phyloP scores from a whole-genome alignment of 92 coral and sea anemone genomes.

The Siderastrea radians region DNA sequence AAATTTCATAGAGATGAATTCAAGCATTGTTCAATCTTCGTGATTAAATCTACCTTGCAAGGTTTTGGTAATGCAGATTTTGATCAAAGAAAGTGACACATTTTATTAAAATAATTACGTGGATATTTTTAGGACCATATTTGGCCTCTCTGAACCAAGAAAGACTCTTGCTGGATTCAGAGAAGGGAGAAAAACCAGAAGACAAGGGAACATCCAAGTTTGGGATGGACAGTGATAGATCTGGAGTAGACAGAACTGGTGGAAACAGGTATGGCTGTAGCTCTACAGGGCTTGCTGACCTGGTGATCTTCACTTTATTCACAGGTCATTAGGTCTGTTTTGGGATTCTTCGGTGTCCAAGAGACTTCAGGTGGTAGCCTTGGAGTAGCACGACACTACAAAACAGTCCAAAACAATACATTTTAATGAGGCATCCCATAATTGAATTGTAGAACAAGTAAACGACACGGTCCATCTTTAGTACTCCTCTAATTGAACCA shows the following conservation, averaged over 20 bases:
- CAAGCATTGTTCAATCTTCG: too few relatives aligned
- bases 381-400: too few relatives aligned
- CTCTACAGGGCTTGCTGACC: background rate
- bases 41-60: too few relatives aligned
- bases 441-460: too few relatives aligned
- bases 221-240: conserved; percentile 75
- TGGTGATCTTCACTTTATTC: background rate
- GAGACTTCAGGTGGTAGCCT: too few relatives aligned
- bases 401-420: too few relatives aligned
- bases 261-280: conserved; percentile 10
- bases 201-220: conserved; percentile 65
- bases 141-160: conserved; percentile 82
- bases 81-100: background rate
- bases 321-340: background rate
- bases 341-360: background rate
- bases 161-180: conserved; percentile 80
- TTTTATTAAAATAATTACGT: background rate
- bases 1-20: too few relatives aligned
- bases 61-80: background rate
- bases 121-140: conserved; percentile 77
- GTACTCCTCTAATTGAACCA: too few relatives aligned
- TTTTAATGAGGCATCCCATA: too few relatives aligned
- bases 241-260: conserved; percentile 14
- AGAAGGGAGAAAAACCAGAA: conserved; percentile 66
- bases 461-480: too few relatives aligned